Conservation (phyloP, 2,888 invertebrate genomes). For the Volucella zonaria region DNA sequence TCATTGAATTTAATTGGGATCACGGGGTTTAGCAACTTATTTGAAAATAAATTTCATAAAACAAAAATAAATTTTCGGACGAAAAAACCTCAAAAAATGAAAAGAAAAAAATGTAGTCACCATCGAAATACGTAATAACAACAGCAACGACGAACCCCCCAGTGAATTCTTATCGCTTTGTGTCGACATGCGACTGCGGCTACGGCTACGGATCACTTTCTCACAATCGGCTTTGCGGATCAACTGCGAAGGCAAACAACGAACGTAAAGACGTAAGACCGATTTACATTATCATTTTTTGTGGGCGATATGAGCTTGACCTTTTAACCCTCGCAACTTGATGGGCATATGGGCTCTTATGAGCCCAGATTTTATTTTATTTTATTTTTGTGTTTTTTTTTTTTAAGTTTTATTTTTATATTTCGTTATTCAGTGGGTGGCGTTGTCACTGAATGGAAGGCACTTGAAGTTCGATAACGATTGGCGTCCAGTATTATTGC, state of each 20-base stretch:
- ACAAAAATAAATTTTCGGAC: constrained; percentile 35
- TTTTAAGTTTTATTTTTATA: neutral
- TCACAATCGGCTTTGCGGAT: constrained; percentile 31
- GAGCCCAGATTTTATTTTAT: constrained; percentile 31
- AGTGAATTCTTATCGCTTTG: constrained; percentile 52
- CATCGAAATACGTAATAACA: constrained; percentile 16
- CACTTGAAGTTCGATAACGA: constrained; percentile 42
- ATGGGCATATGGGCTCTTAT: constrained; percentile 25
- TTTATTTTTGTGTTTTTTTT: neutral
- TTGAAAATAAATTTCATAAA: constrained; percentile 25
- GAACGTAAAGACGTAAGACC: constrained; percentile 20
- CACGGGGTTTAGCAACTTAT: constrained; percentile 32
- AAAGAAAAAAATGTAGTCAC: constrained; percentile 14
- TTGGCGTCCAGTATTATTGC: constrained; percentile 39
- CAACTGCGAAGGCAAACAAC: constrained; percentile 15
- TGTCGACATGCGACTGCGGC: neutral
- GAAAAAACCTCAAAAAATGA: neutral
- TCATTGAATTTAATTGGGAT: constrained; percentile 63
- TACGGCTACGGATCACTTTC: constrained; percentile 46
- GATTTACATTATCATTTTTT: constrained; percentile 40
- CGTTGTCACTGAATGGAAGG: constrained; percentile 10
- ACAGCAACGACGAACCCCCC: constrained; percentile 58
- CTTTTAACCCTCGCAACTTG: constrained; percentile 63
- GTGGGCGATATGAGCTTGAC: constrained; percentile 60
- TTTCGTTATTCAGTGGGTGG: constrained; percentile 60